Evolutionary conservation across 2,113 vertebrate species (phyloP).

Genomic region (Sterrhoptilus dennistouni): DNA sequence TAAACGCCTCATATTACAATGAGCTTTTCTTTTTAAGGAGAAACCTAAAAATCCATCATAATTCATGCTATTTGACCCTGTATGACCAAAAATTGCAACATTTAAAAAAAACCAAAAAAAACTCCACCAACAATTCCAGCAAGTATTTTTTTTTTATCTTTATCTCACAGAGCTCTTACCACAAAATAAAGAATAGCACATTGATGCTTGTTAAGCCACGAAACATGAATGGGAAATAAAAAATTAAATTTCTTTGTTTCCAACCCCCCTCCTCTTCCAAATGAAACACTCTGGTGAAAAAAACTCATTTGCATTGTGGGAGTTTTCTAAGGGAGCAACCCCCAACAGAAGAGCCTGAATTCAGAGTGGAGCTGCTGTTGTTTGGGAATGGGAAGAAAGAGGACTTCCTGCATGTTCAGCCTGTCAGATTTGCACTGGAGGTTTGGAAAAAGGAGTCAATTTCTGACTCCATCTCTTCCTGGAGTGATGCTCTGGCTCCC

Average conservation of each 20-base stretch:
- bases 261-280: background rate
- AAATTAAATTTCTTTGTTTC: background rate
- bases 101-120: background rate
- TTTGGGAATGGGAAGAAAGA: background rate
- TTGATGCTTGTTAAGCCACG: conserved; percentile 18
- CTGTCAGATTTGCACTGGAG: background rate
- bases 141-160: background rate
- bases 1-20: conserved; percentile 39
- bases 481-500: fast-evolving
- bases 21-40: background rate
- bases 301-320: fast-evolving
- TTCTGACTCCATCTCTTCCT: background rate
- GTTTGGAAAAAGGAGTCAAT: background rate
- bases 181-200: background rate
- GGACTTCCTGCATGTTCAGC: background rate
- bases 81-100: background rate
- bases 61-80: conserved; percentile 50
- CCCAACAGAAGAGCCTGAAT: background rate
- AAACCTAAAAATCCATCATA: conserved; percentile 2
- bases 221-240: conserved; percentile 40
- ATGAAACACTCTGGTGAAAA: background rate
- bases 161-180: conserved; percentile 8
- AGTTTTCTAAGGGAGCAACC: background rate
- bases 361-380: background rate
- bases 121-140: background rate